Evolutionary conservation across 2,888 invertebrate species (phyloP).

Genomic region (Melangyna quadrimaculata): DNA sequence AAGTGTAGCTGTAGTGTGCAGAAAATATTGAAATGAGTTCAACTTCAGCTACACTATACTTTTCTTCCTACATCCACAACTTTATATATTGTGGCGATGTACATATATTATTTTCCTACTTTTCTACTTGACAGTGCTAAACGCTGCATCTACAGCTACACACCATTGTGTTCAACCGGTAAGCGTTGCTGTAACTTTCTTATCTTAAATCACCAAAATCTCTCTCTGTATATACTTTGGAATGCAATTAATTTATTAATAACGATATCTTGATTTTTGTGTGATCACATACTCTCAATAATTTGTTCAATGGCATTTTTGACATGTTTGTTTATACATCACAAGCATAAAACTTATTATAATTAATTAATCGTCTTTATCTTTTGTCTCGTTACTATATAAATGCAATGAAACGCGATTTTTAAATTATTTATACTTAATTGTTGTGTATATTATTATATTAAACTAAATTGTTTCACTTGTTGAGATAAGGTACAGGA

Average conservation of each 20-base stretch:
- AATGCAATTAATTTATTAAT: slow-evolving; percentile 66
- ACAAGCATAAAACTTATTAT: slow-evolving; percentile 60
- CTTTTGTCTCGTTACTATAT: slow-evolving; percentile 19
- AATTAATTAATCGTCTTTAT: slow-evolving; percentile 19
- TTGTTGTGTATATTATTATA: slow-evolving; percentile 67
- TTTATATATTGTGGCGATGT: too few species aligned
- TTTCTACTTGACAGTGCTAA: too few species aligned
- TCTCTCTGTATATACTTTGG: slow-evolving; percentile 35
- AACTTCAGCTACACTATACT: too few species aligned
- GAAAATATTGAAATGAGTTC: too few species aligned
- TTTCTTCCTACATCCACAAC: too few species aligned
- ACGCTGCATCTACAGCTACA: too few species aligned
- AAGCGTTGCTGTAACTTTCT: neutral
- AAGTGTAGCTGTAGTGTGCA: too few species aligned
- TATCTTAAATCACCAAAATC: neutral
- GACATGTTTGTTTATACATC: slow-evolving; percentile 44
- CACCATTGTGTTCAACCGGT: neutral
- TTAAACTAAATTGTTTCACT: slow-evolving; percentile 65
- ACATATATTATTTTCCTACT: too few species aligned
- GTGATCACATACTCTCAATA: slow-evolving; percentile 33
- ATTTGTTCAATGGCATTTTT: slow-evolving; percentile 61
- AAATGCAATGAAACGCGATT: slow-evolving; percentile 68
- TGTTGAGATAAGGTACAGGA: slow-evolving; percentile 65
- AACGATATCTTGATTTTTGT: slow-evolving; percentile 32
- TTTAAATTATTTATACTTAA: slow-evolving; percentile 68